These are phyloP conservation scores for Drosophila orosa DNA, from an alignment of 1,140 invertebrate species.

Conservation along the genomic window DNA sequence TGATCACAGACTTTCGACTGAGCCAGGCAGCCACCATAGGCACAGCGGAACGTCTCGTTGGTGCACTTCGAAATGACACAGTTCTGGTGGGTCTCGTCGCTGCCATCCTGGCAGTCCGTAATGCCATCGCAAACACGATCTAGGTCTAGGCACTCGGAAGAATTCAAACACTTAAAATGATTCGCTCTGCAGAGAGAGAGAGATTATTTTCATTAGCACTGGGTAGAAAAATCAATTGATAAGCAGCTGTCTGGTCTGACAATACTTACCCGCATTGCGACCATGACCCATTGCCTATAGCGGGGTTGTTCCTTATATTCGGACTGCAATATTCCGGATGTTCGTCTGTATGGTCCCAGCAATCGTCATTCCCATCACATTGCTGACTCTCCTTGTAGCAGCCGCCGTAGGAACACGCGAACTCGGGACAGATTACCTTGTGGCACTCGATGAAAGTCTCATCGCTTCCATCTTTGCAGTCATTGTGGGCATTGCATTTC, in stretches of 20 bases:
- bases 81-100: background rate
- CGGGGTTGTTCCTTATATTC: background rate
- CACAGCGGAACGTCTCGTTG: background rate
- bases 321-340: constrained; percentile 11
- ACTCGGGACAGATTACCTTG: constrained; percentile 79
- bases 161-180: background rate
- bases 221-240: background rate
- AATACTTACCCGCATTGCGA: background rate
- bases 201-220: background rate
- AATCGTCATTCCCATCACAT: constrained; percentile 87
- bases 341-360: constrained; percentile 90
- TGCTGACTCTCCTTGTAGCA: constrained; percentile 85
- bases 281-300: background rate
- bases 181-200: background rate
- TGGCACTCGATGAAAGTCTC: constrained; percentile 84
- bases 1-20: background rate
- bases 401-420: constrained; percentile 86
- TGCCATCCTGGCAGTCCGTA: background rate
- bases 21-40: background rate
- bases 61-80: background rate
- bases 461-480: constrained; percentile 87
- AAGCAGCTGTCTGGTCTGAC: background rate
- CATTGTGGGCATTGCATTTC: constrained; percentile 76
- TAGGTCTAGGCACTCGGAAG: background rate
- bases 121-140: background rate